phyloP scores from a whole-genome alignment of 2,113 vertebrate species.

The Grallaria varia region DNA sequence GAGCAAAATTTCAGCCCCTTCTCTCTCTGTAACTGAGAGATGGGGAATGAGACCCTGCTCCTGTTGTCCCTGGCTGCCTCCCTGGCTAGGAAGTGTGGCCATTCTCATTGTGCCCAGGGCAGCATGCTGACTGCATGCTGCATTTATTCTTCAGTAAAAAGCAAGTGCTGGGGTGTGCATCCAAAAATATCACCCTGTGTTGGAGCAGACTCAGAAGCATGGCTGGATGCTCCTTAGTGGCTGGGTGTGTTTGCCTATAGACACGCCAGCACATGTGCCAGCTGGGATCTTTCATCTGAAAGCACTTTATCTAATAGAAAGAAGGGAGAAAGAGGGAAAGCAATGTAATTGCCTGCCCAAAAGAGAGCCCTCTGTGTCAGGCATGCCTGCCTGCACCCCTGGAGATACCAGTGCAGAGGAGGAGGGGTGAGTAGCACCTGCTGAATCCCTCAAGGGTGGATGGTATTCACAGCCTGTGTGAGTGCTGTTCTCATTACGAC shows the following conservation, averaged over 20 bases:
- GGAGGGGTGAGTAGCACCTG: background rate
- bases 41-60: fast-evolving
- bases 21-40: background rate
- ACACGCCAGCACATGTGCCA: fast-evolving
- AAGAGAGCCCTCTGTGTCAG: background rate
- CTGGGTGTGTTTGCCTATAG: fast-evolving
- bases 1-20: background rate
- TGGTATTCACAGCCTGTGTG: fast-evolving
- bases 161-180: background rate
- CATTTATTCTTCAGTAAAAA: background rate
- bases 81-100: fast-evolving
- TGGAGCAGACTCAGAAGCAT: background rate
- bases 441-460: background rate
- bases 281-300: background rate
- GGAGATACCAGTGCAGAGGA: background rate
- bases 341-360: background rate
- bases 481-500: background rate
- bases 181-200: fast-evolving
- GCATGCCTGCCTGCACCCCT: background rate
- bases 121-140: fast-evolving
- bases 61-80: fast-evolving
- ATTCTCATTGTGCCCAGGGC: background rate
- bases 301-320: background rate
- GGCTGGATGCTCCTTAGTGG: fast-evolving
- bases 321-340: background rate